These are phyloP conservation scores for Caracal caracal DNA, from an alignment of 2,113 vertebrate species.

Conservation along the genomic window DNA sequence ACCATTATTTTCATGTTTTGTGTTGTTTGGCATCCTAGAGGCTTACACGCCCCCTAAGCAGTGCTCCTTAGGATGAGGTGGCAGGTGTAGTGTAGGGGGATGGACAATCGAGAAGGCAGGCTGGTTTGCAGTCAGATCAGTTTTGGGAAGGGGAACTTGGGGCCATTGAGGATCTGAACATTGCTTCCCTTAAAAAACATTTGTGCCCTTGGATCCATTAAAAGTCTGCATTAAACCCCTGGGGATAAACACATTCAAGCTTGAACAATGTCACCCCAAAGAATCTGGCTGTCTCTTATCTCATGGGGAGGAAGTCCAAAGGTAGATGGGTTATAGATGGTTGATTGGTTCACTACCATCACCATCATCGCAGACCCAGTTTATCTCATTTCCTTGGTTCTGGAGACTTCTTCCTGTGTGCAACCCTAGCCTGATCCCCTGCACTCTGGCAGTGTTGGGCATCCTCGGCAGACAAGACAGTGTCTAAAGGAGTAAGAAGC, in stretches of 20 bases:
- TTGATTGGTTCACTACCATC: not conserved
- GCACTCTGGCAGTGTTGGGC: not conserved
- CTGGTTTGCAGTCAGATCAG: not conserved
- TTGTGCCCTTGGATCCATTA: not conserved
- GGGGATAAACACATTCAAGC: not conserved
- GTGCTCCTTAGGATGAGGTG: not conserved
- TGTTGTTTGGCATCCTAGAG: not conserved
- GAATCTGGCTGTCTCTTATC: not conserved
- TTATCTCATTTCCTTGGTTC: not conserved
- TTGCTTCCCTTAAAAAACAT: constrained; percentile 4
- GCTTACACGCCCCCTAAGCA: not conserved
- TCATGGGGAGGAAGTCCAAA: not conserved
- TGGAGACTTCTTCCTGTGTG: not conserved
- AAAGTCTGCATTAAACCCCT: not conserved
- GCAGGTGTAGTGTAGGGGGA: too few species aligned
- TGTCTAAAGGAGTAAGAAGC: not conserved
- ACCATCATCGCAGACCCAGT: not conserved
- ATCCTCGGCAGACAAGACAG: not conserved
- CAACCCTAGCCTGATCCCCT: not conserved
- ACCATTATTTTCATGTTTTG: not conserved
- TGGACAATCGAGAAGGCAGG: not conserved
- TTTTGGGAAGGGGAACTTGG: not conserved
- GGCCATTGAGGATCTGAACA: not conserved
- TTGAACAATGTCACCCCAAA: not conserved
- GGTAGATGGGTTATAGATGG: not conserved